These are phyloP conservation scores for Notechis scutatus DNA, from an alignment of 2,113 vertebrate genomes.

Conservation along the genomic window DNA sequence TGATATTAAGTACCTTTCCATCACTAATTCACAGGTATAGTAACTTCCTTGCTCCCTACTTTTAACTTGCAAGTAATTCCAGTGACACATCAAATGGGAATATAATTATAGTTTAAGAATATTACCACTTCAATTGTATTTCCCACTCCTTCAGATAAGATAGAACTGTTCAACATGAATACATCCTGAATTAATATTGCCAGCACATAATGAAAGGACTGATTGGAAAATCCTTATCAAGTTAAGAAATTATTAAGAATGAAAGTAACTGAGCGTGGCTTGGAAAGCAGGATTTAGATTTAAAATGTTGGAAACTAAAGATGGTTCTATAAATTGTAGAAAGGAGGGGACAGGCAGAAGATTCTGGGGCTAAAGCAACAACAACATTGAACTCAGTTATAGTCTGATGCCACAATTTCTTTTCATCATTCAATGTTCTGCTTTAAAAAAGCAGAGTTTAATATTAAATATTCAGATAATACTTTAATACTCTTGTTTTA, in stretches of 20 bases:
- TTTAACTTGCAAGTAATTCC: slow-evolving; percentile 56
- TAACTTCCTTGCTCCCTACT: slow-evolving; percentile 7
- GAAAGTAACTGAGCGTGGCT: slow-evolving; percentile 8
- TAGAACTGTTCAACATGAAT: slow-evolving; percentile 67
- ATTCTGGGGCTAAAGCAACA: not conserved
- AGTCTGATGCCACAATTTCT: not conserved
- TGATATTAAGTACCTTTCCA: slow-evolving; percentile 31
- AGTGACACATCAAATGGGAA: slow-evolving; percentile 52
- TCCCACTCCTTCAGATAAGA: slow-evolving; percentile 68
- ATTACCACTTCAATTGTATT: slow-evolving; percentile 64
- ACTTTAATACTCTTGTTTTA: not conserved
- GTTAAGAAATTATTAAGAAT: slow-evolving; percentile 52
- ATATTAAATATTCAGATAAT: not conserved
- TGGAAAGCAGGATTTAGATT: slow-evolving; percentile 9
- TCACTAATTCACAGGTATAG: slow-evolving; percentile 34
- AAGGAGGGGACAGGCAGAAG: not conserved
- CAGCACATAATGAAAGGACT: slow-evolving; percentile 68
- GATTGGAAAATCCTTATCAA: slow-evolving; percentile 77
- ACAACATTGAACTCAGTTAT: not conserved
- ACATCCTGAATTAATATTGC: slow-evolving; percentile 63
- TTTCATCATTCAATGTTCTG: not conserved
- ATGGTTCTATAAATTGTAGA: not conserved
- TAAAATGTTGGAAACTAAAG: not conserved
- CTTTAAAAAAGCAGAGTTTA: not conserved
- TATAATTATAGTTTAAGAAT: slow-evolving; percentile 67